Evolutionary conservation across 2,113 vertebrate genomes (phyloP), one percentile per base, ranked within the genome.

Genomic region (Pungitius pungitius): DNA sequence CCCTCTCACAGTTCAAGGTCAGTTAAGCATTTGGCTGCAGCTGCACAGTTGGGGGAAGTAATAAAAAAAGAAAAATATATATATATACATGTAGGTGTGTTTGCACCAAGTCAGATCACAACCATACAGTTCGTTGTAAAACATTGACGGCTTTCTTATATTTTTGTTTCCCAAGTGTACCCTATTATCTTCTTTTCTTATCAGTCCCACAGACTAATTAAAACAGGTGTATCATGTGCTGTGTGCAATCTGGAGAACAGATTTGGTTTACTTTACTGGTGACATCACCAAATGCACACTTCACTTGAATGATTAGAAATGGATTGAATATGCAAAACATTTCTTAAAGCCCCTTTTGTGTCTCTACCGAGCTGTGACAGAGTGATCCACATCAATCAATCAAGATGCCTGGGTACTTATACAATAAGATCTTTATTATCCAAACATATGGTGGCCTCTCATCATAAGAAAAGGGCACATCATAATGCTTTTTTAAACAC

Each of bases 381-480:
- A 59, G 22, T 11, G 6, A 58, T 39, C 8, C 22, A 27, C 45
- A 51, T 22, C 9, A 30, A 30, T 30, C 60, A 70, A 24, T 70
- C 43, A 57, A n/a, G n/a, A 54, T 47, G 2, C 24, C 26, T 60
- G 4, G 4, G 37, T 69, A n/a, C 1, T 69, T 62, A 20, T 35
- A 49, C 47, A 74, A 51, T 59, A 73, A 58, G 68, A 22, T 77
- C 62, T 91, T 85, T 88, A 82, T 83, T 87, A 66, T 78, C 33
- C 67, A 81, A 85, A 69, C 65, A 69, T 56, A 75, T 5, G 14
- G 57, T 56, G 49, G 54, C 47, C 67, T 82, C 63, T 73, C 58
- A n/a, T 69, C n/a, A 6, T 33, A 30, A 60, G 42, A 55, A 80
- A 75, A 77, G 89, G 85, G 87, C 85, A 88, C 85, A 63, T 84